Evolutionary conservation across 2,888 invertebrate species (phyloP).

Genomic region (Linnaemya vulpina): DNA sequence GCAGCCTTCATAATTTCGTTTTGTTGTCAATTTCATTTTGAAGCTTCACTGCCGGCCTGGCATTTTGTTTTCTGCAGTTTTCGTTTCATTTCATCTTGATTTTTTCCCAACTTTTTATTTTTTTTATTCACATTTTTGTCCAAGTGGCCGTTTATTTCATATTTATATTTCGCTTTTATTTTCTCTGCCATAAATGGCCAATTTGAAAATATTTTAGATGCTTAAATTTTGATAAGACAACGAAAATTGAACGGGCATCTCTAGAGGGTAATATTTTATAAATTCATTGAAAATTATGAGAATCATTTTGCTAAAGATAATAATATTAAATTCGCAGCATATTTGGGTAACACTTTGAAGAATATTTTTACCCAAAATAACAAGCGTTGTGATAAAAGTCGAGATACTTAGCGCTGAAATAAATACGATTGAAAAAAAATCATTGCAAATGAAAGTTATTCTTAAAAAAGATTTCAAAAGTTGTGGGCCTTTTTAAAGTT

Average conservation of each 20-base stretch:
- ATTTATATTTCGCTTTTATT: not conserved
- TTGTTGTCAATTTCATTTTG: not conserved
- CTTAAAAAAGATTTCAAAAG: no score
- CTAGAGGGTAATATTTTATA: slow-evolving; percentile 68
- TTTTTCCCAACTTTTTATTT: not conserved
- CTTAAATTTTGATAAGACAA: slow-evolving; percentile 64
- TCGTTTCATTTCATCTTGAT: not conserved
- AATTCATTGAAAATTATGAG: slow-evolving; percentile 67
- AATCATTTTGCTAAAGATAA: slow-evolving; percentile 61
- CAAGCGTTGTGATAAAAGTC: not conserved
- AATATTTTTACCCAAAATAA: slow-evolving; percentile 9
- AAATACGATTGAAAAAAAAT: no score
- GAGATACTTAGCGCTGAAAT: not conserved
- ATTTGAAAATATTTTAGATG: slow-evolving; percentile 64
- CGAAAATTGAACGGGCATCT: slow-evolving; percentile 68
- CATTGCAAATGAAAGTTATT: no score
- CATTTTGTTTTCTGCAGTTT: not conserved
- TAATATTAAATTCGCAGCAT: slow-evolving; percentile 67
- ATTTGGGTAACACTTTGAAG: slow-evolving; percentile 66
- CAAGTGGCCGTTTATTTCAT: not conserved
- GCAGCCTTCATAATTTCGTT: slow-evolving; percentile 3
- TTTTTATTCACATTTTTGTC: no score
- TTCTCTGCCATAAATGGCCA: slow-evolving; percentile 58
- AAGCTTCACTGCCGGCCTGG: not conserved
- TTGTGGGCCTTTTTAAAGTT: no score